A percentile compares a stretch with the other conserved stretches of the same genome.
Evolutionary conservation across 64 coral and sea anemone genomes (phyloP).

Genomic region (Trachythela sp.): DNA sequence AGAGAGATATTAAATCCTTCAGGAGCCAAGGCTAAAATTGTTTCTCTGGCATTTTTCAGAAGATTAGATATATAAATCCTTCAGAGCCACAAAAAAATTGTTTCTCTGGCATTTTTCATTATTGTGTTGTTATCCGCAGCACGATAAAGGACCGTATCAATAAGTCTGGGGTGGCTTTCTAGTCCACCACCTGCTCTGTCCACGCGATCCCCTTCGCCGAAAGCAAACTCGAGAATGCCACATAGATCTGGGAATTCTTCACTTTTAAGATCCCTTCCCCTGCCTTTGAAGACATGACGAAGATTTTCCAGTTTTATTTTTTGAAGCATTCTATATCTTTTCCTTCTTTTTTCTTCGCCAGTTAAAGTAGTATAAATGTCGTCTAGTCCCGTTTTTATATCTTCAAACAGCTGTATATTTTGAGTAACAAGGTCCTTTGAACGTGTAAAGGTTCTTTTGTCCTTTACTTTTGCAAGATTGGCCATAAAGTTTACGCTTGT

Average conservation of each 20-base stretch:
- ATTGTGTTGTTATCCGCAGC: not conserved
- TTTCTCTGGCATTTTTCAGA: not conserved
- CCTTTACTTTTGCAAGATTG: not conserved
- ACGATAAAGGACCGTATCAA: not conserved
- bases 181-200: not conserved
- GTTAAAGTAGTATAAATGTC: not conserved
- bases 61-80: not conserved
- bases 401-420: not conserved
- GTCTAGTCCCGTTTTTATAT: not conserved
- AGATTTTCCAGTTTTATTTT: not conserved
- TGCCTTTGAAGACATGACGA: not conserved
- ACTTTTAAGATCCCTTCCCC: not conserved
- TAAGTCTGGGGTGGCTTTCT: not conserved
- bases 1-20: not conserved
- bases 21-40: not conserved
- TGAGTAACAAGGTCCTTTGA: not conserved
- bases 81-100: not conserved
- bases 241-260: not conserved
- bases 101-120: not conserved
- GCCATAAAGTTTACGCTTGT: not conserved
- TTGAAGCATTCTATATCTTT: not conserved
- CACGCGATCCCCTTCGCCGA: not conserved
- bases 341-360: not conserved
- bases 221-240: not conserved
- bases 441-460: not conserved